Base-by-base conservation (phyloP, 2,113 vertebrate species). In the Ailuropoda melanoleuca region DNA sequence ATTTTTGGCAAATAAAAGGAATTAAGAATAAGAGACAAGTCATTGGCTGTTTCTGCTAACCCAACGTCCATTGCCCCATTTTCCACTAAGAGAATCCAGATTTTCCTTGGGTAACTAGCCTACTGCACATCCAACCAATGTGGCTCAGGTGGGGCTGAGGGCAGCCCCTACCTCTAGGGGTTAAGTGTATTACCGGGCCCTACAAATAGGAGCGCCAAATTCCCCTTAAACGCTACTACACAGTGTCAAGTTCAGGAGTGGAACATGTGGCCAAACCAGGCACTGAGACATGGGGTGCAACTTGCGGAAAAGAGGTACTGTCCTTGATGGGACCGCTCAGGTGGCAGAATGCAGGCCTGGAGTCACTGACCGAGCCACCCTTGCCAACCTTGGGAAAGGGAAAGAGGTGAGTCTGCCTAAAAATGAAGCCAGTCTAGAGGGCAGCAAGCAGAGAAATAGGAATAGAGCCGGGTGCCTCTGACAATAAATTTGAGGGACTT, bases 1-100 rank as follows among this genome's bases (percentile, higher is more conserved):
- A 80, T 64, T 74, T 95, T 62, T 37, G 72, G 24, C 81, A 95
- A 82, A 68, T 55, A 74, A 94, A 80, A 84, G 62, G 11, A 92
- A 83, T 50, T 50, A 64, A 68, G 84, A 75, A 18, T 11, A 39
- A 81, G 64, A 55, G 10, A 50, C 19, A 74, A 34, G 6, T 50
- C 55, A 48, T 8, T 8, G 18, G 60, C 29, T 77, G 11, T 70
- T 87, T 46, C 83, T 21, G 56, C 15, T 56, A 80, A 74, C 24
- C 37, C 39, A 77, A 31, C 5, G 26, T 23, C 78, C 58, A 62
- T 0, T 37, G 6, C 4, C 17, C 21, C 13, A 1, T 39, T 70
- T 60, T 75, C n/a, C 3, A 74, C 62, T 11, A 85, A 86, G 56
- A 85, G 55, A 82, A 18, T 0, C 34, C 77, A 74, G 53, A 23